Evolutionary conservation across 2,113 vertebrate species (phyloP).

Genomic region (Dicaeum eximium): DNA sequence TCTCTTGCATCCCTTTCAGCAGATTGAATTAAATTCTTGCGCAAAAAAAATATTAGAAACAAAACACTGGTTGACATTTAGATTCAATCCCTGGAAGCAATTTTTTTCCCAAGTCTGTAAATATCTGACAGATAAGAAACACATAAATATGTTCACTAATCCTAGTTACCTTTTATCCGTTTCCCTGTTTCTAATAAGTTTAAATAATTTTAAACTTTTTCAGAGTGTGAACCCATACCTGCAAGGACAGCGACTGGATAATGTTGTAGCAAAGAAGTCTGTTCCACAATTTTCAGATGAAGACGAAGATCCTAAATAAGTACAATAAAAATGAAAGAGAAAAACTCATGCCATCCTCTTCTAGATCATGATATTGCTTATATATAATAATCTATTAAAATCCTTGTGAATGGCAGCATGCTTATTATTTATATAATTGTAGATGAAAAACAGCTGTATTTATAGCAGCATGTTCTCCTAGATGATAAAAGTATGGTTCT

Average conservation of each 20-base stretch:
- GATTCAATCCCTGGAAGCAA: background rate
- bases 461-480: constrained; percentile 62
- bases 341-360: background rate
- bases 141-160: background rate
- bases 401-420: constrained; percentile 66
- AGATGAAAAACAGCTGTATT: constrained; percentile 68
- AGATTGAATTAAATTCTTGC: background rate
- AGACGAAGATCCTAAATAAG: constrained; percentile 75
- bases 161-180: background rate
- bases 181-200: background rate
- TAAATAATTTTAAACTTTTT: constrained; percentile 9
- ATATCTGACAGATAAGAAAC: background rate
- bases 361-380: constrained; percentile 11
- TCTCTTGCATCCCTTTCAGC: background rate
- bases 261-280: constrained; percentile 97
- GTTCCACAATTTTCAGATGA: constrained; percentile 93
- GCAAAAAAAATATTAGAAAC: background rate
- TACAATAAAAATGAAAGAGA: constrained; percentile 27
- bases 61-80: background rate
- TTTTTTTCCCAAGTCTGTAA: background rate
- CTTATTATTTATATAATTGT: constrained; percentile 63
- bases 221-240: constrained; percentile 92
- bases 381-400: constrained; percentile 47
- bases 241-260: constrained; percentile 91
- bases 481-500: constrained; percentile 45